These are phyloP conservation scores for Orcinus orca DNA, from an alignment of 2,113 vertebrate species.

Conservation along the genomic window DNA sequence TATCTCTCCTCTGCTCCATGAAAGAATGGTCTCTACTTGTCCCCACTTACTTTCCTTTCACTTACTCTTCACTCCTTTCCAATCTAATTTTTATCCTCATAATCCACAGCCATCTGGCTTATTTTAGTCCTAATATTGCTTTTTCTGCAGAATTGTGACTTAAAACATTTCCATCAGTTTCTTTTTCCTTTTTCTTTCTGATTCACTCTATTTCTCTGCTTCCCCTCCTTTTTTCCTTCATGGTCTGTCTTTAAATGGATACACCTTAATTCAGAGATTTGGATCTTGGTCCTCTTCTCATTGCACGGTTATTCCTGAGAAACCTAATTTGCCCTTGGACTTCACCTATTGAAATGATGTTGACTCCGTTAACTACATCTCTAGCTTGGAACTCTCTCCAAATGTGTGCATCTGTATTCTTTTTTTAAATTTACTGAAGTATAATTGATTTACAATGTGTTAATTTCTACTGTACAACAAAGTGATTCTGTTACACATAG, in stretches of 20 bases:
- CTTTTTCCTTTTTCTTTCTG: neutral
- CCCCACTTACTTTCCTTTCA: neutral
- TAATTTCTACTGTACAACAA: neutral
- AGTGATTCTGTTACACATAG: neutral
- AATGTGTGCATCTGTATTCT: neutral
- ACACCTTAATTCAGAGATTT: neutral
- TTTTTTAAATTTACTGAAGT: neutral
- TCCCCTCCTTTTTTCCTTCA: neutral
- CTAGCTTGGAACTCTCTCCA: neutral
- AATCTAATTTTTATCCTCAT: neutral
- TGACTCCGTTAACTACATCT: neutral
- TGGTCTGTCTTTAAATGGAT: neutral
- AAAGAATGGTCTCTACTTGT: neutral
- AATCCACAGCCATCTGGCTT: neutral
- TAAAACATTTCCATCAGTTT: neutral
- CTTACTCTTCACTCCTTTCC: neutral
- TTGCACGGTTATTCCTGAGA: neutral
- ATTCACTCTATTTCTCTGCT: neutral
- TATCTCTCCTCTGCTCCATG: neutral
- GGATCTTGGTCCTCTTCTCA: neutral
- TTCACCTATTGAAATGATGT: neutral
- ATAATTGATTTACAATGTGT: neutral
- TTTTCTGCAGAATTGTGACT: neutral
- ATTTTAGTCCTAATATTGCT: neutral
- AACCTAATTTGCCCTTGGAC: neutral